Evolutionary conservation across 53 echinoderm and acorn worm genomes (phyloP), one percentile per base, ranked within the genome.

Genomic region (Patiria pectinifera): DNA sequence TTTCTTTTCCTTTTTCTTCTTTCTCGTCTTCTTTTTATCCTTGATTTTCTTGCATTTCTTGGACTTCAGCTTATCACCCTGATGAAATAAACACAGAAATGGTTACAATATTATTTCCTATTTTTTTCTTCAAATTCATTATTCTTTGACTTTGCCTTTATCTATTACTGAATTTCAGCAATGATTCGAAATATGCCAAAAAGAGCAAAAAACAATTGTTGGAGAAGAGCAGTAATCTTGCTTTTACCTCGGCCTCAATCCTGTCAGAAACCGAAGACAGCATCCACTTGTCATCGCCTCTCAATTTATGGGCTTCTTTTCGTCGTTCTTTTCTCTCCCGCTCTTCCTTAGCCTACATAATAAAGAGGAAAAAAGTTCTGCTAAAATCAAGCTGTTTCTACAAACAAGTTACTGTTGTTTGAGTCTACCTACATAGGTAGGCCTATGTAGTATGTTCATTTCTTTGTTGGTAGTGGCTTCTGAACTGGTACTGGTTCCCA

Each of bases 211-310:
- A 60, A 0, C 60, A 60, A 11, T 18, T 13, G 66, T 66, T 14
- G 3, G 19, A 66, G 66, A 66, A 18, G 66, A 66, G 15, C 12
- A 7, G 53, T 53, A 53, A 53, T 66, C 9, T 74, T 2, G 3
- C 13, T 14, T 47, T 79, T 91, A 96, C 96, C 92, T 96, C 88
- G 0, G 91, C 85, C 22, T 92, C 92, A 43, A 96, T 82, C 22
- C 93, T 87, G 69, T 93, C 82, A 82, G 63, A 93, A n/a, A 96
- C 96, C 3, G 96, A 93, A 75, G 96, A 93, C 83, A 96, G 78
- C 96, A 96, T 96, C 96, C 96, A 96, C 48, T 82, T 93, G 72
- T 96, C 96, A 69, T 96, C 96, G 66, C 96, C 96, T 90, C 93
- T 92, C 82, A 89, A 81, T 77, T 80, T 91, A 53, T 61, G 82